A percentile compares a stretch with the other conserved stretches of the same genome.
Conservation (phyloP, 2,888 invertebrate species). For the Malthinus seriepunctatus region DNA sequence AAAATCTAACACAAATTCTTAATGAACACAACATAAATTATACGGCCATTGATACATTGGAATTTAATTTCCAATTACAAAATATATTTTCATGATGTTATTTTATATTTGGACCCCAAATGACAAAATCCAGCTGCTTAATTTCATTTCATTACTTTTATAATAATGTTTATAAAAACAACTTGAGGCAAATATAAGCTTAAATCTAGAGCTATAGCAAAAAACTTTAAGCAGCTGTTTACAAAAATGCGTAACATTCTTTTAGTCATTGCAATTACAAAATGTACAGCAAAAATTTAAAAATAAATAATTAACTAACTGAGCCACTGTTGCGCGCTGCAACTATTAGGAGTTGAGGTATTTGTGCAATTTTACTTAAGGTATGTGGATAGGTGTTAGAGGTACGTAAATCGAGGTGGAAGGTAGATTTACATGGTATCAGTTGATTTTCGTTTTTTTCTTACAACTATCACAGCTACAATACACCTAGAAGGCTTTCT, state of each 20-base stretch:
- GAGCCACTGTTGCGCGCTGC: slow-evolving; percentile 29
- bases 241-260: too few species aligned
- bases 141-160: neutral
- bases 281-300: neutral
- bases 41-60: neutral
- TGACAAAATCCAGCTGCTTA: slow-evolving; percentile 6
- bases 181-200: too few species aligned
- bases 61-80: neutral
- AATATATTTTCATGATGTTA: neutral
- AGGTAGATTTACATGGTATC: too few species aligned
- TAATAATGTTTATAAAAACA: too few species aligned
- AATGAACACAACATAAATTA: neutral
- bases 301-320: slow-evolving; percentile 12
- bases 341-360: slow-evolving; percentile 9
- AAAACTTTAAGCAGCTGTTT: too few species aligned
- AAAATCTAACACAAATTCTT: too few species aligned
- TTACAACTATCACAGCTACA: neutral
- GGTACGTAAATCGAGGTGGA: neutral
- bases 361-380: neutral
- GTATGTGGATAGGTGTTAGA: slow-evolving; percentile 10
- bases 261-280: too few species aligned
- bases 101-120: neutral
- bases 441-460: neutral
- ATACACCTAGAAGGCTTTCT: neutral
- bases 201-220: too few species aligned